Evolutionary conservation across 2,113 vertebrate species (phyloP), one percentile per base, ranked within the genome.

Genomic region (Ascaphus truei): DNA sequence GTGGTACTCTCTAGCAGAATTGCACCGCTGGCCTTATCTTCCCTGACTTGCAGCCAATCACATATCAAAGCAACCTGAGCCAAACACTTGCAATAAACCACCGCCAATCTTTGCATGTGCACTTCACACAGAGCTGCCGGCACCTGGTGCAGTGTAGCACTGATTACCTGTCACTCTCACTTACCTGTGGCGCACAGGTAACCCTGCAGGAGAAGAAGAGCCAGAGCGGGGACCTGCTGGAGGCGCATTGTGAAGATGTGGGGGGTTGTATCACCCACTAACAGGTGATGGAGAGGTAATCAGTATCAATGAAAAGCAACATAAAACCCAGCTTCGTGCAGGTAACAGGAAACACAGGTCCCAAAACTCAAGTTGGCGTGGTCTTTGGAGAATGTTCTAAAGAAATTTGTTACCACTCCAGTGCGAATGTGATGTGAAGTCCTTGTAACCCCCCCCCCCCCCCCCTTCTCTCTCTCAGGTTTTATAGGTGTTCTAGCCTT

Each of bases 151-250:
- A n/a, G n/a, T n/a, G n/a, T n/a, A n/a, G n/a, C n/a, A n/a, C 15
- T 64, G 62, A 34, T n/a, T 16, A 43, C 39, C 27, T 16, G 16
- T 27, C 23, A 12, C 22, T 22, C 18, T 16, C 20, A 39, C 66
- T 59, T 57, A 69, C 84, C 71, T 79, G 83, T 13, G 73, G 25
- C 51, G 55, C 72, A 73, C 15, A 82, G 80, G 48, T 81, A 27
- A 34, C 73, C 82, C 27, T 73, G 80, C 8, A 84, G 77, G 64
- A 74, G 59, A 0, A 43, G 76, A 3, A 72, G 0, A 23, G 71
- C 77, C 76, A 76, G 29, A 3, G 60, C 16, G 7, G 45, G 0
- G 9, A 48, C 3, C 2, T 30, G 36, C 11, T n/a, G 22, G 55
- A 26, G 16, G 18, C 29, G 5, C 83, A 81, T 83, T n/a, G 10